Base-by-base conservation (phyloP, 2,113 vertebrate species). In the Salvator merianae region DNA sequence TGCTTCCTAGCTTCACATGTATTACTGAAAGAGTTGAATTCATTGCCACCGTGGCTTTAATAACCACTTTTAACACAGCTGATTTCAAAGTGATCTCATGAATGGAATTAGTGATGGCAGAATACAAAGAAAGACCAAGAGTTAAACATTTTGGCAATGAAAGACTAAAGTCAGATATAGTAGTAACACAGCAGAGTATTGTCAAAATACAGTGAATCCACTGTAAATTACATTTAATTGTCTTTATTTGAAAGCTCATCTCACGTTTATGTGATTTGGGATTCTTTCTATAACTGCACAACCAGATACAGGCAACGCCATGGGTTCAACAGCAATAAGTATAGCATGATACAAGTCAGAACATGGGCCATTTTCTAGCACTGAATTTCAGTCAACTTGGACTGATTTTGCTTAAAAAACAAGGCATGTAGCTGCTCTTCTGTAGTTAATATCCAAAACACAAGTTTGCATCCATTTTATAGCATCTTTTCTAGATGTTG, bases 71-170 rank as follows among this genome's bases (percentile, higher is more conserved):
- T 30, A 81, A 81, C 79, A 71, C 72, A 68, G 69, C 10, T 71
- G 79, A 81, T 68, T 30, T 81, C 79, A 81, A 72, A 38, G 79
- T 81, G 79, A 71, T 81, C 71, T 81, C 79, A 81, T 70, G 68
- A 81, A 26, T 68, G 72, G 47, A 72, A 81, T 81, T 81, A 55
- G 14, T 70, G 50, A 70, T 22, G 34, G 68, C 36, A 38, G 47
- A 71, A 81, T 36, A 26, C 16, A n/a, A 50, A 68, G 59, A 34
- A 71, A 81, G 24, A 24, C 50, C n/a, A 22, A 81, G 53, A n/a
- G 68, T 72, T 55, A 81, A 71, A 34, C 14, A 72, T 55, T 81
- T 34, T 55, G 47, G 32, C 24, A 30, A 81, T 10, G 14, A 59
- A 70, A 14, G 32, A 34, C 66, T 55, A 81, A 65, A 38, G 79